Evolutionary conservation across 2,113 vertebrate species (phyloP).

Genomic region (Chionomys nivalis): DNA sequence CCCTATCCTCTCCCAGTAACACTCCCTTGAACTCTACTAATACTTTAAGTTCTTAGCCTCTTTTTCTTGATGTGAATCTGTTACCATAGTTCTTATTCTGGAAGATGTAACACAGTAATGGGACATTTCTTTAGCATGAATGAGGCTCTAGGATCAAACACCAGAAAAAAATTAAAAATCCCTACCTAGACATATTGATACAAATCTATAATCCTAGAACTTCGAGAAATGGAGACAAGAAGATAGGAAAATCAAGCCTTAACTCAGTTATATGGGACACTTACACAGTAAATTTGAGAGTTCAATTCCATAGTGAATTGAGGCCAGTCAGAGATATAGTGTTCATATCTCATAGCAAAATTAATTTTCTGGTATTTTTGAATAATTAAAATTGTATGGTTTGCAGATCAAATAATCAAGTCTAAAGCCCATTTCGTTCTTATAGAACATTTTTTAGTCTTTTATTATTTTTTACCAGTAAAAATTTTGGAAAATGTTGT

Average conservation of each 20-base stretch:
- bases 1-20: not conserved
- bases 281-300: not conserved
- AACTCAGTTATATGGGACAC: not conserved
- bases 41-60: not conserved
- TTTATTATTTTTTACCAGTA: not conserved
- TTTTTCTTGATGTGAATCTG: not conserved
- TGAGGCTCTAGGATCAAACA: not conserved
- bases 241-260: not conserved
- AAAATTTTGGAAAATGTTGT: not conserved
- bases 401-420: accelerated
- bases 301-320: not conserved
- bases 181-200: not conserved
- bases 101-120: too few relatives aligned
- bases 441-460: not conserved
- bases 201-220: not conserved
- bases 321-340: not conserved
- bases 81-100: not conserved
- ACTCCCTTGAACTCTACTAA: not conserved
- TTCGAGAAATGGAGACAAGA: not conserved
- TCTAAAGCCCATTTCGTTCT: not conserved
- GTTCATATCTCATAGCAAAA: not conserved
- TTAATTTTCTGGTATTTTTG: not conserved
- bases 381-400: not conserved
- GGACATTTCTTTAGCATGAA: not conserved
- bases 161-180: not conserved